These are phyloP conservation scores for Subanguina moxae DNA, from an alignment of 1,140 invertebrate species.

Conservation along the genomic window DNA sequence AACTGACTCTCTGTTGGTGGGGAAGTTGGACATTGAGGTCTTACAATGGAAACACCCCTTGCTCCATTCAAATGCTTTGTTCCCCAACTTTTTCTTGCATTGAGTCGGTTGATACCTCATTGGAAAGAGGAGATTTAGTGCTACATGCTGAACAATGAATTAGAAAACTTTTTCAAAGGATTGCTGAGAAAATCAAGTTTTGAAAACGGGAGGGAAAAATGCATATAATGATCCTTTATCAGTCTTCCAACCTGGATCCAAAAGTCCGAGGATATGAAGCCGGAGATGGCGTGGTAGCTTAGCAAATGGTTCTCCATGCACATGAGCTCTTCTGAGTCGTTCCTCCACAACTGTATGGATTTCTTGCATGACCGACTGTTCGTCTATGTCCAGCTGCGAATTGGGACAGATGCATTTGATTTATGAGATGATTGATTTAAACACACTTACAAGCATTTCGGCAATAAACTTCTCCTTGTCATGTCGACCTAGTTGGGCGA, in stretches of 20 bases:
- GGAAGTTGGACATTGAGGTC: too few species aligned
- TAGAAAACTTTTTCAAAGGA: too few species aligned
- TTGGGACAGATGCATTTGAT: not conserved
- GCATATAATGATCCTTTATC: too few species aligned
- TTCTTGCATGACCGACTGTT: not conserved
- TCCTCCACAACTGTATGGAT: not conserved
- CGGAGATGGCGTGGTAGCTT: slow-evolving; percentile 62
- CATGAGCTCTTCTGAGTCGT: not conserved
- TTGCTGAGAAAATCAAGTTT: too few species aligned
- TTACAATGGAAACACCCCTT: too few species aligned
- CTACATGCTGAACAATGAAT: too few species aligned
- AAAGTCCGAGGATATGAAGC: slow-evolving; percentile 62
- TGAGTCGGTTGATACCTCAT: too few species aligned
- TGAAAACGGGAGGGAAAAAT: too few species aligned
- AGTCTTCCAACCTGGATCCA: slow-evolving; percentile 63
- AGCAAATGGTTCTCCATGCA: slow-evolving; percentile 60
- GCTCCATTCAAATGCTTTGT: too few species aligned
- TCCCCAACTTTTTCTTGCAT: too few species aligned
- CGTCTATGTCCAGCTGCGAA: not conserved
- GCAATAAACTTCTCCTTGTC: not conserved
- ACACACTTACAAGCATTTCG: not conserved
- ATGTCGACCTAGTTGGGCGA: not conserved
- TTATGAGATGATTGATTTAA: not conserved
- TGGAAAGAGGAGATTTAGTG: too few species aligned
- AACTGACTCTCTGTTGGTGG: too few species aligned